Base-by-base conservation (phyloP, 2,888 invertebrate species). In the Thecophora atra region DNA sequence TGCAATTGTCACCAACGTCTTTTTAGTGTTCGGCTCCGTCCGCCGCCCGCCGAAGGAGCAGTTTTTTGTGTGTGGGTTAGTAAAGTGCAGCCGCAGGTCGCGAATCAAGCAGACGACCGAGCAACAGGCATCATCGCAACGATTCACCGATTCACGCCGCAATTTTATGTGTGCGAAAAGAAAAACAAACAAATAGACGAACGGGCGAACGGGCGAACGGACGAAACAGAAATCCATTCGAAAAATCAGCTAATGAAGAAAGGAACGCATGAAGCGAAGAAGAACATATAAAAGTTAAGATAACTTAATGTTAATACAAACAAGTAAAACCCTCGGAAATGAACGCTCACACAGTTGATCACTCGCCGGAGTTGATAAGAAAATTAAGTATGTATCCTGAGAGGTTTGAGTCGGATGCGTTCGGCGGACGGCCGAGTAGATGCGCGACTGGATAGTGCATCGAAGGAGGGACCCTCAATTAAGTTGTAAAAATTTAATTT, bases 301-400 rank as follows among this genome's bases (percentile, higher is more conserved):
- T 63, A 63, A 63, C 63, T 44, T 42, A n/a, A n/a, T 63, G 37
- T 42, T 42, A 44, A 26, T 58, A 15, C 24, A 58, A 58, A 58
- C 26, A 58, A 58, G 24, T 17, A 58, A 42, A 63, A 42, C 44
- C 63, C n/a, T 28, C 26, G n/a, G 24, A 21, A 63, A 63, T 44
- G 42, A 42, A 8, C 42, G 44, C 63, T 13, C 3, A 15, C 42
- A 21, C 63, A n/a, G n/a, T n/a, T n/a, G n/a, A n/a, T n/a, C 37
- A n/a, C 37, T 26, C 21, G 3, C 24, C 6, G 19, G n/a, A 7
- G 37, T 54, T 54, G 54, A 67, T 67, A 67, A 54, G 66, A 28
- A 67, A 67, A 67, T 67, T 67, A 67, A 67, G 51, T 67, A 67
- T 54, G 51, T 67, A 67, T 54, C 54, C 51, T 13, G 37, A 54